Evolutionary conservation across 2,888 invertebrate species (phyloP).

Genomic region (Germaria angustata): DNA sequence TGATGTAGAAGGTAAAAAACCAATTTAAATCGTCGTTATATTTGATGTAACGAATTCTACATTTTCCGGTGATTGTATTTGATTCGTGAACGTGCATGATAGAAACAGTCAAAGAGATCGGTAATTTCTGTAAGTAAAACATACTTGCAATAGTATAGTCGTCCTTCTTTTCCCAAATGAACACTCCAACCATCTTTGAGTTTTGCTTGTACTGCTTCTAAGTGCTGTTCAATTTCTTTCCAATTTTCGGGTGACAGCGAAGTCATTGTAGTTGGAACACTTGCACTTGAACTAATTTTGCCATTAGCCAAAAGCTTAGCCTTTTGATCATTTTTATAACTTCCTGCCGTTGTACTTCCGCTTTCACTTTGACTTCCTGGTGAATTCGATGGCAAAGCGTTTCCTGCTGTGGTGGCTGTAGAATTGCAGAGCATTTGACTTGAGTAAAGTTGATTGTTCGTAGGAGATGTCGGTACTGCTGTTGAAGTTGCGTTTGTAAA

Average conservation of each 20-base stretch:
- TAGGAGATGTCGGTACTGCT: constrained; percentile 28
- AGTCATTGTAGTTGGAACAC: constrained; percentile 53
- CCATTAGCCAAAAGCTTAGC: constrained; percentile 39
- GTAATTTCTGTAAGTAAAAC: too few relatives aligned
- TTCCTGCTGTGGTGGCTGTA: constrained; percentile 34
- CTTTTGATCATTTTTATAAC: constrained; percentile 60
- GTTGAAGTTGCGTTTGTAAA: constrained; percentile 47
- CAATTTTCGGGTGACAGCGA: constrained; percentile 72
- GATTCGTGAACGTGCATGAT: too few relatives aligned
- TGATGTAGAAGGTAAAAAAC: too few relatives aligned
- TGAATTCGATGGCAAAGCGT: constrained; percentile 50
- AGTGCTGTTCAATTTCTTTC: constrained; percentile 77
- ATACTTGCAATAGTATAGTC: constrained; percentile 95
- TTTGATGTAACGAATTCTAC: too few relatives aligned
- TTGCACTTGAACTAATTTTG: constrained; percentile 30
- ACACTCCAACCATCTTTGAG: constrained; percentile 89
- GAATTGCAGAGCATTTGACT: constrained; percentile 10
- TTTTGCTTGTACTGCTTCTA: constrained; percentile 83
- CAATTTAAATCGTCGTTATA: too few relatives aligned
- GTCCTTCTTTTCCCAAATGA: constrained; percentile 88
- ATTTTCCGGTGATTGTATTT: too few relatives aligned
- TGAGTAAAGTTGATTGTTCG: constrained; percentile 26
- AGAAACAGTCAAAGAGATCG: too few relatives aligned
- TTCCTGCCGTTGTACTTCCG: constrained; percentile 67
- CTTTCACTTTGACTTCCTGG: constrained; percentile 73